phyloP scores from a whole-genome alignment of 1,140 invertebrate species.

The Helicoverpa armigera region DNA sequence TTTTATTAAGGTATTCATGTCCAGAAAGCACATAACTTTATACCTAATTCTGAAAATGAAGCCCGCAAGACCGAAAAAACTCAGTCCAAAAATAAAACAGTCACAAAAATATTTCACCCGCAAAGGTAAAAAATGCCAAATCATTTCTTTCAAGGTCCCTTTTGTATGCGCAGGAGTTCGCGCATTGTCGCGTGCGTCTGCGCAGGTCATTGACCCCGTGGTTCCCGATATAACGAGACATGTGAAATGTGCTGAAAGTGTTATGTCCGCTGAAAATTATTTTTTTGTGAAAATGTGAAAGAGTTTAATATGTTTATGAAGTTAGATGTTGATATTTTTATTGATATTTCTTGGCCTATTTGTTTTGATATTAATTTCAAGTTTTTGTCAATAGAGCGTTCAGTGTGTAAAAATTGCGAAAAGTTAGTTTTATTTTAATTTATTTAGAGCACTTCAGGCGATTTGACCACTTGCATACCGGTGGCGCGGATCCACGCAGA shows the following conservation, averaged over 20 bases:
- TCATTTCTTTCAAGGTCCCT: slow-evolving; percentile 4
- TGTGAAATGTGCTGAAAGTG: slow-evolving; percentile 5
- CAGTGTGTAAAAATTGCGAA: too few relatives aligned
- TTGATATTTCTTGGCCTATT: neutral
- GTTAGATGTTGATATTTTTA: neutral
- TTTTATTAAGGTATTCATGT: too few relatives aligned
- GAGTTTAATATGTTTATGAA: neutral
- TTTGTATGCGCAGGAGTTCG: slow-evolving; percentile 34
- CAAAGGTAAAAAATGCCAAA: slow-evolving; percentile 19
- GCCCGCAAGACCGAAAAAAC: too few relatives aligned
- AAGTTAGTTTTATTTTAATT: too few relatives aligned
- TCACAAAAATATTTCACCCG: neutral
- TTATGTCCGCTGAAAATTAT: neutral
- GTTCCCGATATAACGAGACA: slow-evolving; percentile 7
- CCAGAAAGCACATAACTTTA: too few relatives aligned
- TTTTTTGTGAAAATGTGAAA: neutral
- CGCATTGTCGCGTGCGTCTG: neutral
- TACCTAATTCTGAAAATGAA: too few relatives aligned
- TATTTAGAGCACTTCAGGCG: too few relatives aligned
- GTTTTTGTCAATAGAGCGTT: neutral
- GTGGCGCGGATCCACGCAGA: too few relatives aligned
- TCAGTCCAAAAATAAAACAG: neutral
- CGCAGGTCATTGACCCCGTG: slow-evolving; percentile 9
- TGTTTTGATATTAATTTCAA: neutral
- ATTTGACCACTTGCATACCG: too few relatives aligned